phyloP scores from a whole-genome alignment of 2,888 invertebrate genomes.

The Oscheius sp. region DNA sequence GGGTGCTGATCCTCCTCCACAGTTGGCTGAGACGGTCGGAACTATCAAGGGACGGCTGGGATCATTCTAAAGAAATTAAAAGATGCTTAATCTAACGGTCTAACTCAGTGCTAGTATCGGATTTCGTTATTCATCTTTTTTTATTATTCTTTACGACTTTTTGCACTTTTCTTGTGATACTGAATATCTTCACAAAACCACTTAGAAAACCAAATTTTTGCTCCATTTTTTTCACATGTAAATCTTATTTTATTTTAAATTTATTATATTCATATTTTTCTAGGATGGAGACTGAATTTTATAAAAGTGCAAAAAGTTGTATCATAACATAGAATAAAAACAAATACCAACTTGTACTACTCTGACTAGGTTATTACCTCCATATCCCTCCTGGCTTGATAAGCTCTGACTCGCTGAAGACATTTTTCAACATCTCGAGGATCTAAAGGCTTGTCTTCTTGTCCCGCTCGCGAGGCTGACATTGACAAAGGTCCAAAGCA shows the following conservation, averaged over 20 bases:
- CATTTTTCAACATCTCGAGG: constrained; percentile 47
- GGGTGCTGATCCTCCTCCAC: background rate
- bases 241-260: no score
- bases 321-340: no score
- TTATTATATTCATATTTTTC: no score
- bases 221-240: no score
- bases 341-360: no score
- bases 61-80: background rate
- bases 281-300: no score
- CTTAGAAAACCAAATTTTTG: no score
- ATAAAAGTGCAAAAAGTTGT: no score
- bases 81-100: background rate
- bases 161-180: no score
- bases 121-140: no score
- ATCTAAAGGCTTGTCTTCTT: constrained; percentile 48
- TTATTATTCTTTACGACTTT: no score
- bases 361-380: constrained; percentile 11
- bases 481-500: constrained; percentile 48
- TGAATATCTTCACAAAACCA: no score
- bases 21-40: constrained; percentile 6
- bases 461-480: constrained; percentile 23
- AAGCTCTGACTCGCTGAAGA: constrained; percentile 39
- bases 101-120: background rate
- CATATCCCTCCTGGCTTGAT: constrained; percentile 37
- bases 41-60: constrained; percentile 3